phyloP scores from a whole-genome alignment of 2,797 vertebrate genomes.

The Rhincodon typus region DNA sequence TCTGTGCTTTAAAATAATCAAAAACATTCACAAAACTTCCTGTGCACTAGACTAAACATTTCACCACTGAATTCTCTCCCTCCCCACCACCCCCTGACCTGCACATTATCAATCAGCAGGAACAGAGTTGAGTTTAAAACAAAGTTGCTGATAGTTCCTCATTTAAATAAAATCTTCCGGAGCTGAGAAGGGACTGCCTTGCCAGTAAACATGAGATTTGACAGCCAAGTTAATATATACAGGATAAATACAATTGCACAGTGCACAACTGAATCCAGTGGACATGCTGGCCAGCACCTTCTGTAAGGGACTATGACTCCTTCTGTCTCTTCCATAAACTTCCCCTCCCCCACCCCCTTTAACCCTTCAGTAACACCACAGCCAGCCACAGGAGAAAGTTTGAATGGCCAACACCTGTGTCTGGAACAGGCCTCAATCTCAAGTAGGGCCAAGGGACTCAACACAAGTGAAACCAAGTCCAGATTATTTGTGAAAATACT shows the following conservation, averaged over 20 bases:
- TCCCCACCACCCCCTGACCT: not conserved
- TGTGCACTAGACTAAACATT: not conserved
- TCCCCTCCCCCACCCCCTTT: not conserved
- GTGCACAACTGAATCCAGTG: not conserved
- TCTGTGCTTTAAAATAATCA: not conserved
- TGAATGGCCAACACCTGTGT: not conserved
- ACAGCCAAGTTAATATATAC: no score
- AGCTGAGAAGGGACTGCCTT: not conserved
- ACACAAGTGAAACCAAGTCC: not conserved
- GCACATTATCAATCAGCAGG: not conserved
- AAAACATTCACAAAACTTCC: not conserved
- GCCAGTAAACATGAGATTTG: not conserved
- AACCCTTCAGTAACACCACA: not conserved
- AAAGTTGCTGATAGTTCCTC: not conserved
- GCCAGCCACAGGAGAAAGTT: not conserved
- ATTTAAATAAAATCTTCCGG: not conserved
- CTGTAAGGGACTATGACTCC: no score
- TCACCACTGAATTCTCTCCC: not conserved
- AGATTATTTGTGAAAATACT: not conserved
- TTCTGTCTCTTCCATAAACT: fast-evolving
- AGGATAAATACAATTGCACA: not conserved
- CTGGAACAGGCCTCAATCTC: not conserved
- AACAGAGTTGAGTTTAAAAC: not conserved
- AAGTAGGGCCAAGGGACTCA: not conserved
- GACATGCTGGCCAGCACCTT: not conserved